These are phyloP conservation scores for Rhagoletis pomonella DNA, from an alignment of 1,140 invertebrate species.

Conservation along the genomic window DNA sequence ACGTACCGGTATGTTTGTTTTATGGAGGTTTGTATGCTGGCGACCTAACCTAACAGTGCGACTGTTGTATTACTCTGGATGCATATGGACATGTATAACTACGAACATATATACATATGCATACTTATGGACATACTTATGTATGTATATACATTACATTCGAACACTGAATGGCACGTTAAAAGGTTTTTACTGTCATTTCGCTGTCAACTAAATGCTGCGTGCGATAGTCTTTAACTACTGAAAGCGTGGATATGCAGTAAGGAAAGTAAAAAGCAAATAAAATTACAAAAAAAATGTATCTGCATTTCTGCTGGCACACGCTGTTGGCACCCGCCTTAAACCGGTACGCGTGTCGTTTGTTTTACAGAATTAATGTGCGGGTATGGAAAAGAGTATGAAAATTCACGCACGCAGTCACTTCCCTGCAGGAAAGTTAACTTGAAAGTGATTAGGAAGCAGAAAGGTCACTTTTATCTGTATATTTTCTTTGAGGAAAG, in stretches of 20 bases:
- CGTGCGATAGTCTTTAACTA: not conserved
- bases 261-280: not conserved
- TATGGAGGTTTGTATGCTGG: too few relatives aligned
- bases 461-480: too few relatives aligned
- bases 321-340: not conserved
- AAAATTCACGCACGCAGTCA: not conserved
- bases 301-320: not conserved
- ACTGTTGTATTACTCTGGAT: not conserved
- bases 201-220: slow-evolving; percentile 25
- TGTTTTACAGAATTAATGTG: not conserved
- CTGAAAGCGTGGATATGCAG: not conserved
- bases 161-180: not conserved
- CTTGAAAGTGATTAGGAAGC: too few relatives aligned
- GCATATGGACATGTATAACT: not conserved
- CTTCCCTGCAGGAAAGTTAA: too few relatives aligned
- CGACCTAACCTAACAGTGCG: slow-evolving; percentile 36
- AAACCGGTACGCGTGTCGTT: not conserved
- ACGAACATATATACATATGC: not conserved
- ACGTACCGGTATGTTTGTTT: not conserved
- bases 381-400: not conserved
- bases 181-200: slow-evolving; percentile 45
- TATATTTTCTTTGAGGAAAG: too few relatives aligned
- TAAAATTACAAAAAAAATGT: not conserved
- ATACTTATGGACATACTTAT: too few relatives aligned
- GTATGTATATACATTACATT: not conserved